Percentiles rank a stretch among this genome's conserved stretches.
Evolutionary conservation across 1,140 invertebrate species (phyloP).

Genomic region (Danaus plexippus): DNA sequence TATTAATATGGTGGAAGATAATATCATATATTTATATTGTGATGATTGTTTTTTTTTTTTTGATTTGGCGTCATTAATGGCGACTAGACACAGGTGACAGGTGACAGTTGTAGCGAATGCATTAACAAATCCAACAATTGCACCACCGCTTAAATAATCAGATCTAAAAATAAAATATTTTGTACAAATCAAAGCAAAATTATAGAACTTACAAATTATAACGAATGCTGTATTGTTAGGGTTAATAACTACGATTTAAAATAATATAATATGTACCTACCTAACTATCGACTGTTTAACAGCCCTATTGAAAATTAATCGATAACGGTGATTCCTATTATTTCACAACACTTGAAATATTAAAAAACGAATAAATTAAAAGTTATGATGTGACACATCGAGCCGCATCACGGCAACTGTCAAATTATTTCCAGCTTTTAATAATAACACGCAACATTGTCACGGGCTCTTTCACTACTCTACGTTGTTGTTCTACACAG

Average conservation of each 20-base stretch:
- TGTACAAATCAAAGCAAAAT: slow-evolving; percentile 71
- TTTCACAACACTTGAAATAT: slow-evolving; percentile 53
- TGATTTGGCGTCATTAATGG: slow-evolving; percentile 29
- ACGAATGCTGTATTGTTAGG: slow-evolving; percentile 59
- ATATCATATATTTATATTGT: slow-evolving; percentile 31
- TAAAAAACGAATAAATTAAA: slow-evolving; percentile 41
- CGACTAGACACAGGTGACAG: slow-evolving; percentile 34
- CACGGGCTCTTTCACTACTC: slow-evolving; percentile 42
- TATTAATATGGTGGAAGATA: slow-evolving; percentile 50
- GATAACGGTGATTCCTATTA: slow-evolving; percentile 42
- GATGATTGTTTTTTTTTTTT: slow-evolving; percentile 29
- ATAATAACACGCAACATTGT: slow-evolving; percentile 17
- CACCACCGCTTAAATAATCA: slow-evolving; percentile 46
- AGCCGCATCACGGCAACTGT: slow-evolving; percentile 15
- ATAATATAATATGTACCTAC: slow-evolving; percentile 51
- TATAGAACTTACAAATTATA: slow-evolving; percentile 58
- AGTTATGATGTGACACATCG: slow-evolving; percentile 30
- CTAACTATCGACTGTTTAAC: slow-evolving; percentile 56
- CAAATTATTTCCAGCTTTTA: slow-evolving; percentile 14
- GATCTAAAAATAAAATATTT: slow-evolving; percentile 58
- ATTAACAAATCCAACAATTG: slow-evolving; percentile 28
- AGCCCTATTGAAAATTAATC: slow-evolving; percentile 44
- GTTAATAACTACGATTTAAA: slow-evolving; percentile 50
- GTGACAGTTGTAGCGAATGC: slow-evolving; percentile 13
- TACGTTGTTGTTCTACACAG: slow-evolving; percentile 67